Conservation (phyloP, 2,888 invertebrate genomes). For the Nasonovia ribisnigri region DNA sequence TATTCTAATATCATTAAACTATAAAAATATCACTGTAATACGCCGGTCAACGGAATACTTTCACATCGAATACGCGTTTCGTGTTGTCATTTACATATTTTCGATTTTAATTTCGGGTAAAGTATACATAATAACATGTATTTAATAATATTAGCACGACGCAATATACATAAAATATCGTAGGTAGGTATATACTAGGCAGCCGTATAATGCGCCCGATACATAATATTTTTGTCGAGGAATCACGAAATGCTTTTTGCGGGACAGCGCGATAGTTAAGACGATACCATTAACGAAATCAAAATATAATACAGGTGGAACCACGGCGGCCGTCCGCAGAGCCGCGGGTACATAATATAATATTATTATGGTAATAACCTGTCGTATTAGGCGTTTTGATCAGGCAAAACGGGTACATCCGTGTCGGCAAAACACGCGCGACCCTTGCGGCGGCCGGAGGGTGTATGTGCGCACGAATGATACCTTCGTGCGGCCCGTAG, state of each 20-base stretch:
- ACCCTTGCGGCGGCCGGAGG: background rate
- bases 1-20: background rate
- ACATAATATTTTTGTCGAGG: background rate
- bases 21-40: background rate
- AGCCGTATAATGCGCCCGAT: background rate
- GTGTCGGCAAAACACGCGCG: background rate
- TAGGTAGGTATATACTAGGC: background rate
- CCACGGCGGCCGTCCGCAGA: background rate
- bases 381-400: slow-evolving; percentile 51
- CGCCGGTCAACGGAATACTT: background rate
- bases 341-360: background rate
- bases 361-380: slow-evolving; percentile 37
- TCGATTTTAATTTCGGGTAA: background rate
- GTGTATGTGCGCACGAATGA: background rate
- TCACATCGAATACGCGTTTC: background rate
- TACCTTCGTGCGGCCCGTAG: slow-evolving; percentile 19
- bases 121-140: background rate
- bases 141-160: background rate
- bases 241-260: slow-evolving; percentile 4
- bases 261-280: background rate
- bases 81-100: background rate
- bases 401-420: slow-evolving; percentile 43
- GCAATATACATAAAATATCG: background rate
- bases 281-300: slow-evolving; percentile 31
- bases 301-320: slow-evolving; percentile 16